Evolutionary conservation across 2,797 vertebrate genomes (phyloP), one percentile per base, ranked within the genome.

Genomic region (Salmo trutta): DNA sequence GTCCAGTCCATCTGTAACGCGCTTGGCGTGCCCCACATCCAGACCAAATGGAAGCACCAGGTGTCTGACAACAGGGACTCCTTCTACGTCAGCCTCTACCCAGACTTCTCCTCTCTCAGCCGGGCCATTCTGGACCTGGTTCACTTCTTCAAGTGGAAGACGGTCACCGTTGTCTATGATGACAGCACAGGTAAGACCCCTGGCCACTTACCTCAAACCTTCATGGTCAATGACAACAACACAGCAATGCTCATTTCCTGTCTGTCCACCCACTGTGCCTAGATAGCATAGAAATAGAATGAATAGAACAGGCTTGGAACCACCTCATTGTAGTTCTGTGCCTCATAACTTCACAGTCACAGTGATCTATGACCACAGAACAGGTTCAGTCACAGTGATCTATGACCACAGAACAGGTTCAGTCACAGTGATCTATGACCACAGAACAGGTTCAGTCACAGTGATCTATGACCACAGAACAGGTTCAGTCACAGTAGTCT

Each of bases 121-220:
- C 94, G 97, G 75, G 97, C 98, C 87, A 98, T 99, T 87, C 94
- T 99, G 87, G 98, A 99, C 91, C 93, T 99, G 92, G 98, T 99
- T 74, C 97, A 99, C 89, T 99, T 99, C 93, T 99, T 99, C 95
- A 99, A 98, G 92, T 99, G 98, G 98, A 99, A 98, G 94, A 99
- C 97, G 0, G 97, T 99, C 81, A 99, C 98, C 0, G 96, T 99
- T 85, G 98, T 98, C 74, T 99, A 99, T 19, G 98, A 99, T 82
- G 98, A 99, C 95, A 99, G 97, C 93, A 99, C 97, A 72, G 98
- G 98, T 99, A 94, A 92, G 89, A 68, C 59, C 4, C 31, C 24
- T 24, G 2, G 8, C 29, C 74, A 8, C 29, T 29, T 6, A 24
- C 24, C 51, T 16, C n/a, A 54, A 24, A 4, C 1, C 41, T 47